Evolutionary conservation across 2,888 invertebrate genomes (phyloP).

Genomic region (Eilema griseolum): DNA sequence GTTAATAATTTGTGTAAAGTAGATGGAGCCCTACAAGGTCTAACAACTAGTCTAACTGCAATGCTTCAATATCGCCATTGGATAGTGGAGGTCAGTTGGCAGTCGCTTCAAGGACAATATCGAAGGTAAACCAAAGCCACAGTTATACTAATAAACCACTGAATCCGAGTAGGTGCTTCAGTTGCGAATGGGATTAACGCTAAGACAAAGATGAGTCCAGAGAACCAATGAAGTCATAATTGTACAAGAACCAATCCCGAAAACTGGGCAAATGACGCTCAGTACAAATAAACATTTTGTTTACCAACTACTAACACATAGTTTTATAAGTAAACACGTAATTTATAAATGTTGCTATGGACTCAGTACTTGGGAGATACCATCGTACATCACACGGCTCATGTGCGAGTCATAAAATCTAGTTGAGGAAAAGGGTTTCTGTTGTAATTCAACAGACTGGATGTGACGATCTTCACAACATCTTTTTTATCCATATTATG

Average conservation of each 20-base stretch:
- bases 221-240: not conserved
- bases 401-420: conserved; percentile 17
- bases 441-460: conserved; percentile 2
- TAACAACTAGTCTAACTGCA: too few relatives aligned
- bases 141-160: too few relatives aligned
- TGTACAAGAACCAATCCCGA: not conserved
- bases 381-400: conserved; percentile 11
- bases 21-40: too few relatives aligned
- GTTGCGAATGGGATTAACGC: too few relatives aligned
- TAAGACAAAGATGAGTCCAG: too few relatives aligned
- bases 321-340: conserved; percentile 10
- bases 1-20: too few relatives aligned
- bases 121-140: too few relatives aligned
- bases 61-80: too few relatives aligned
- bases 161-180: too few relatives aligned
- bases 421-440: conserved; percentile 26
- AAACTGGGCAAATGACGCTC: not conserved
- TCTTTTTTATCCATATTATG: conserved; percentile 1
- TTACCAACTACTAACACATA: not conserved
- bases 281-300: not conserved
- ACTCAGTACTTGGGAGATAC: conserved; percentile 3
- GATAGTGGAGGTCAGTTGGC: too few relatives aligned
- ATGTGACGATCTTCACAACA: not conserved
- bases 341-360: conserved; percentile 7
- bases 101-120: too few relatives aligned